Conservation (phyloP, 2,797 vertebrate genomes). For the Sebastiscus albofasciatus region DNA sequence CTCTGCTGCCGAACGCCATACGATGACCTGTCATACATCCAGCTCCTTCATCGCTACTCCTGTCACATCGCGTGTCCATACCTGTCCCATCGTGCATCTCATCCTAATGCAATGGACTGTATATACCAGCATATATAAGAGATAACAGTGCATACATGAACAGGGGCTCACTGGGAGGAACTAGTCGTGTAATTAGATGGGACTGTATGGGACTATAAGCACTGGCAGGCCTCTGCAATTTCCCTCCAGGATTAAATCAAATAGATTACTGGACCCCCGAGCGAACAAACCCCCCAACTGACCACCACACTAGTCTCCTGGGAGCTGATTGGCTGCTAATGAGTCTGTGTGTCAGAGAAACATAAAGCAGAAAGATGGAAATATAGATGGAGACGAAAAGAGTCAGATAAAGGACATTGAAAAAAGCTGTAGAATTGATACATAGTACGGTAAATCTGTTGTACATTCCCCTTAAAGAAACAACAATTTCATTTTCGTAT, state of each 20-base stretch:
- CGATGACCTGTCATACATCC: conserved; percentile 30
- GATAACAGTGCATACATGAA: neutral
- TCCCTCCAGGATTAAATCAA: conserved; percentile 50
- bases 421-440: neutral
- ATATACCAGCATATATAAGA: neutral
- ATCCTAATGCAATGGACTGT: neutral
- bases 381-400: neutral
- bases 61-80: neutral
- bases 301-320: neutral
- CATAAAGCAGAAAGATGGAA: neutral
- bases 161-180: conserved; percentile 6
- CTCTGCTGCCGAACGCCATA: neutral
- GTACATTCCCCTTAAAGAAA: neutral
- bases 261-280: conserved; percentile 23
- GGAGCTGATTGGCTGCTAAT: neutral
- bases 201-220: conserved; percentile 29
- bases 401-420: neutral
- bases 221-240: conserved; percentile 14
- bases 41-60: conserved; percentile 16
- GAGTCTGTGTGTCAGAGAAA: neutral
- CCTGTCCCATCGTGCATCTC: conserved; percentile 7
- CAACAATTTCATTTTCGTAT: neutral
- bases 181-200: conserved; percentile 32
- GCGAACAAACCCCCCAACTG: neutral
- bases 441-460: neutral